phyloP scores from a whole-genome alignment of 2,888 invertebrate genomes.

The Reticulitermes lucifugus region DNA sequence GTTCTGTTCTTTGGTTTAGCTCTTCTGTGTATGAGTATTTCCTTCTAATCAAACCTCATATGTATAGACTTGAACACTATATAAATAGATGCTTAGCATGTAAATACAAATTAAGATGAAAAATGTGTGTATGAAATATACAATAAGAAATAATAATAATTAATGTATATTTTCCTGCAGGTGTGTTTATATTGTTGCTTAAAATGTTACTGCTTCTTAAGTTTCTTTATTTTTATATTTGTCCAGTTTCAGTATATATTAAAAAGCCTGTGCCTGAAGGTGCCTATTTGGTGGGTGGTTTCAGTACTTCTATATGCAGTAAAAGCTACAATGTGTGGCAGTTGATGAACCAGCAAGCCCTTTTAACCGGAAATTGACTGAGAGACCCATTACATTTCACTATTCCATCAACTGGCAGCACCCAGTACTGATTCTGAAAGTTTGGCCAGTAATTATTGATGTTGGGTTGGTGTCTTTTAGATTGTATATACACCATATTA shows the following conservation, averaged over 20 bases:
- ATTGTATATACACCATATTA: too few species aligned
- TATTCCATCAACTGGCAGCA: too few species aligned
- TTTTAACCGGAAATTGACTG: too few species aligned
- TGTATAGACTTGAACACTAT: neutral
- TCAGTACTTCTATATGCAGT: neutral
- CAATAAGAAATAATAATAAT: neutral
- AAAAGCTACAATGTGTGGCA: too few species aligned
- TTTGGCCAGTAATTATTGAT: too few species aligned
- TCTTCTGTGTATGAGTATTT: constrained; percentile 2
- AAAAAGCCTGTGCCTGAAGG: neutral
- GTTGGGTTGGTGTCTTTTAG: too few species aligned
- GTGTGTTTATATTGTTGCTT: neutral
- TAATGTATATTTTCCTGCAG: constrained; percentile 8
- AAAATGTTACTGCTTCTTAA: neutral
- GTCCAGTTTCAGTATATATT: neutral
- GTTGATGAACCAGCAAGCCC: too few species aligned
- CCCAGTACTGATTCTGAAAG: too few species aligned
- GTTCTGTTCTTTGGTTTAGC: neutral
- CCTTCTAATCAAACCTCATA: neutral
- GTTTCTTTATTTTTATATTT: neutral
- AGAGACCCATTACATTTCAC: too few species aligned
- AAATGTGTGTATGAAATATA: constrained; percentile 23
- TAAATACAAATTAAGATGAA: constrained; percentile 36
- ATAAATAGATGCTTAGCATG: constrained; percentile 24
- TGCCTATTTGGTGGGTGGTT: neutral